phyloP scores from a whole-genome alignment of 2,888 invertebrate genomes.

The Ormyrus nitidulus region DNA sequence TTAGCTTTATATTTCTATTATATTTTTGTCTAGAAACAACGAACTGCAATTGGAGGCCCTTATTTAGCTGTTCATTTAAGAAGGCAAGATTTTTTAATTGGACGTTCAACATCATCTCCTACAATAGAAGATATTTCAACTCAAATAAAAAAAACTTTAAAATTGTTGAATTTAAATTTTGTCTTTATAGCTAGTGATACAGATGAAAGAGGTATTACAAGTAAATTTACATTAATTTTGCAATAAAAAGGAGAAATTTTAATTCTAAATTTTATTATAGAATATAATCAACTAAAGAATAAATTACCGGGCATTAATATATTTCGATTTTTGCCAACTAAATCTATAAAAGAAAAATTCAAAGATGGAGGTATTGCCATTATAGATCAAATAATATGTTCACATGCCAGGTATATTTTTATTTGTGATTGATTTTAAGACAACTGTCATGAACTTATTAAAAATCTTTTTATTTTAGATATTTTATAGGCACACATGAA shows the following conservation, averaged over 20 bases:
- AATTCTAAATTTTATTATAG: slow-evolving; percentile 59
- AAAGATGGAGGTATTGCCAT: slow-evolving; percentile 93
- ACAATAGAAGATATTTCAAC: slow-evolving; percentile 84
- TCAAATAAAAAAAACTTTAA: slow-evolving; percentile 82
- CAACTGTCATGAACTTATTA: neutral
- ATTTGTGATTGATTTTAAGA: neutral
- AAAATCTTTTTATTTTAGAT: slow-evolving; percentile 72
- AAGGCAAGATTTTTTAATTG: slow-evolving; percentile 89
- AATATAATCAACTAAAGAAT: slow-evolving; percentile 56
- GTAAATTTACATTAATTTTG: neutral
- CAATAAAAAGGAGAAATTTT: too few species aligned
- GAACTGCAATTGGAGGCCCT: slow-evolving; percentile 80
- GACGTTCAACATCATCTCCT: slow-evolving; percentile 86
- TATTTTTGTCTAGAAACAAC: slow-evolving; percentile 70
- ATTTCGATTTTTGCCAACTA: slow-evolving; percentile 70
- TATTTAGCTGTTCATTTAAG: slow-evolving; percentile 92
- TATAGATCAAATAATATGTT: slow-evolving; percentile 96
- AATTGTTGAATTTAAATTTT: slow-evolving; percentile 78
- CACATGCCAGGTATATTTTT: slow-evolving; percentile 82
- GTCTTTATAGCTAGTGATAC: slow-evolving; percentile 94
- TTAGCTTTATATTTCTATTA: neutral
- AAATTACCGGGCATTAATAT: slow-evolving; percentile 62
- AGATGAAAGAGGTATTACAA: slow-evolving; percentile 76
- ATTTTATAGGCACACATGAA: slow-evolving; percentile 93
- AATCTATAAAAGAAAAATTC: slow-evolving; percentile 77